Evolutionary conservation across 1,140 invertebrate genomes (phyloP).

Genomic region (Conus ventricosus): DNA sequence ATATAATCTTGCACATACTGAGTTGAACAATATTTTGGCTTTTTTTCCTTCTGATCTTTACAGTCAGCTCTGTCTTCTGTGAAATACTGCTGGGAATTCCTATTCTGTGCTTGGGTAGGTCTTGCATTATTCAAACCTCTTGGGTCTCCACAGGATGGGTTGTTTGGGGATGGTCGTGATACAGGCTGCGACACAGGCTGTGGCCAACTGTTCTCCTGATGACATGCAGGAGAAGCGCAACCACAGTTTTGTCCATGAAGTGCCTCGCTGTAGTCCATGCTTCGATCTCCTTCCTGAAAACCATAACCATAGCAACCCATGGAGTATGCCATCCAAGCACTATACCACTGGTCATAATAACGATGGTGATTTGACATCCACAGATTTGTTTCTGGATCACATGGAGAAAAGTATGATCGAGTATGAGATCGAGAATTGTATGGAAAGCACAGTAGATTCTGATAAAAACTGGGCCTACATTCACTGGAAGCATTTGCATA

Average conservation of each 20-base stretch:
- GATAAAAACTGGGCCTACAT: neutral
- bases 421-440: neutral
- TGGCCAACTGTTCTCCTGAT: neutral
- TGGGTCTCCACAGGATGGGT: neutral
- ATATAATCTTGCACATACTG: neutral
- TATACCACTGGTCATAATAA: constrained; percentile 11
- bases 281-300: constrained; percentile 6
- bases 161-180: neutral
- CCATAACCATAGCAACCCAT: constrained; percentile 27
- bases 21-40: neutral
- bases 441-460: neutral
- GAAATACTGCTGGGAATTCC: neutral
- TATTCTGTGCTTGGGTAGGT: neutral
- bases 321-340: constrained; percentile 5
- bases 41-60: too few species aligned
- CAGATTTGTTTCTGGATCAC: neutral
- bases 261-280: neutral
- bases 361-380: neutral
- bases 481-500: neutral
- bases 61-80: too few species aligned
- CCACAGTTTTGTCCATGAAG: neutral
- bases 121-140: neutral
- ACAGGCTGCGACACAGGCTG: neutral
- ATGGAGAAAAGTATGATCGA: neutral
- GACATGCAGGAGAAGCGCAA: neutral